Evolutionary conservation across 2,113 vertebrate species (phyloP).

Genomic region (Antechinus stuartii): DNA sequence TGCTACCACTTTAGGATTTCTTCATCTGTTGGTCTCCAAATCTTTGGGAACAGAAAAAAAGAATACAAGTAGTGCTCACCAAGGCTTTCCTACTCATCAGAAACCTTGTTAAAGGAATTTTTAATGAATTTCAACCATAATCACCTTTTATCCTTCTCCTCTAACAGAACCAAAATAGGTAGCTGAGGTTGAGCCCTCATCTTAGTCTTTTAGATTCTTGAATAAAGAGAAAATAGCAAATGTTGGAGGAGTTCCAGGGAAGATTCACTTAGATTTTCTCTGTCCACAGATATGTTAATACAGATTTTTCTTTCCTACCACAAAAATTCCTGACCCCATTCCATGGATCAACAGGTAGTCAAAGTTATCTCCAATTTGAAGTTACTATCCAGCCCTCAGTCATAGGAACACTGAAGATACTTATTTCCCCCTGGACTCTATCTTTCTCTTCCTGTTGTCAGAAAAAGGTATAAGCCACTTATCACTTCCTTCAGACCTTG

Average conservation of each 20-base stretch:
- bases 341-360: not conserved
- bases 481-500: conserved; percentile 6
- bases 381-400: not conserved
- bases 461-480: not conserved
- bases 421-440: not conserved
- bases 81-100: not conserved
- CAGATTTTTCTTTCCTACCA: not conserved
- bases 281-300: not conserved
- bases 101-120: not conserved
- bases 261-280: not conserved
- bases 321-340: not conserved
- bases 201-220: not conserved
- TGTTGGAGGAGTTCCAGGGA: not conserved
- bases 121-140: not conserved
- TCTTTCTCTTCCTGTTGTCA: not conserved
- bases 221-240: not conserved
- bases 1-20: not conserved
- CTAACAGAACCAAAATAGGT: not conserved
- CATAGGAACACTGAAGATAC: not conserved
- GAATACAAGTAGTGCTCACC: not conserved
- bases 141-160: not conserved
- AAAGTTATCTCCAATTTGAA: not conserved
- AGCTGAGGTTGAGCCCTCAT: not conserved
- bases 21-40: not conserved
- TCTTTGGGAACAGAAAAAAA: not conserved